Percentiles rank a stretch among this genome's conserved stretches.
Conservation (phyloP, 2,797 vertebrate species). For the Tauraco hartlaubi region DNA sequence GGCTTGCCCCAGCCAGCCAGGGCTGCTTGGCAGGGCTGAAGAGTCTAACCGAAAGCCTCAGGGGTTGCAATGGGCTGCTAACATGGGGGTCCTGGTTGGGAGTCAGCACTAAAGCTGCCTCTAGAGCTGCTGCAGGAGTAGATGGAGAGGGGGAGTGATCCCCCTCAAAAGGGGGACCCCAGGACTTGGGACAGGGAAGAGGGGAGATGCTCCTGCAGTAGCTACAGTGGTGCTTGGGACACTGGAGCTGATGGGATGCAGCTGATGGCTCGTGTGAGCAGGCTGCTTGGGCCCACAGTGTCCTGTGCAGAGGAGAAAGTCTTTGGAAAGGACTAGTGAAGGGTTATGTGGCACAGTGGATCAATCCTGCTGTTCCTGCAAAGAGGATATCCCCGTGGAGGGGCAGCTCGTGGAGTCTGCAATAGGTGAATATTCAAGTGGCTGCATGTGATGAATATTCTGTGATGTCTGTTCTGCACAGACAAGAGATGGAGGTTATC, state of each 20-base stretch:
- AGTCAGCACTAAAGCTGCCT: background rate
- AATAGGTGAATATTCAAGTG: background rate
- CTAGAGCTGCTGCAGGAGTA: background rate
- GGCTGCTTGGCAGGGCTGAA: background rate
- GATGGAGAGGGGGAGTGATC: background rate
- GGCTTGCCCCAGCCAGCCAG: accelerated
- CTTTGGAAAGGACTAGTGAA: background rate
- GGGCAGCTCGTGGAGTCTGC: background rate
- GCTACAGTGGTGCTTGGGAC: background rate
- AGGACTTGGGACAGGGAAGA: background rate
- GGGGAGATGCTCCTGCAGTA: background rate
- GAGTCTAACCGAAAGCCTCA: background rate
- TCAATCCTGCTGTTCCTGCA: background rate
- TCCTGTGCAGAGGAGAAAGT: background rate
- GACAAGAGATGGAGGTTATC: background rate
- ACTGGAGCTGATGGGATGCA: background rate
- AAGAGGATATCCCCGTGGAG: background rate
- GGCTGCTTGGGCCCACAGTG: background rate
- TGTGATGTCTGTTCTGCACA: background rate
- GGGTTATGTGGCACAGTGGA: background rate
- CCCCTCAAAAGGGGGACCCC: background rate
- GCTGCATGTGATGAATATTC: background rate
- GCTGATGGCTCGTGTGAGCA: background rate
- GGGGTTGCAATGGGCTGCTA: background rate
- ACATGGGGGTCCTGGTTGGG: background rate